These are phyloP conservation scores for Rhadinocentrus ornatus DNA, from an alignment of 2,797 vertebrate genomes.

Conservation along the genomic window DNA sequence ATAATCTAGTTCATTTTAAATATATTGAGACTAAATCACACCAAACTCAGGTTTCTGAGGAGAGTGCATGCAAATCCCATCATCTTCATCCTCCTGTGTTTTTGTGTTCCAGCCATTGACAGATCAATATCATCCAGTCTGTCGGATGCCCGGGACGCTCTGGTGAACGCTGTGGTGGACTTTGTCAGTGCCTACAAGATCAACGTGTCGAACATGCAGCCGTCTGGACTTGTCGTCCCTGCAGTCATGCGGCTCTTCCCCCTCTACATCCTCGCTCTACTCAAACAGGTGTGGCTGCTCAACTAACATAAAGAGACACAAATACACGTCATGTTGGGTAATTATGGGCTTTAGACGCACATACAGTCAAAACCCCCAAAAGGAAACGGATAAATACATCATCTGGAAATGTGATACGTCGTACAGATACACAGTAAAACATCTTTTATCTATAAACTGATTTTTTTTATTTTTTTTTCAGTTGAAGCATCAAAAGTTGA, in stretches of 20 bases:
- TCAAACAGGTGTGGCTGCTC: slow-evolving; percentile 89
- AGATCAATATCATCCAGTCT: slow-evolving; percentile 92
- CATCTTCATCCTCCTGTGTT: not conserved
- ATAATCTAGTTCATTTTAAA: not conserved
- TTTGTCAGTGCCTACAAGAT: slow-evolving; percentile 88
- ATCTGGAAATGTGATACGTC: not conserved
- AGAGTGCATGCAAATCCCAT: not conserved
- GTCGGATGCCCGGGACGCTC: slow-evolving; percentile 93
- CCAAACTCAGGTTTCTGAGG: not conserved
- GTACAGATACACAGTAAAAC: not conserved
- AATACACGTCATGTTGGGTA: not conserved
- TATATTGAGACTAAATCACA: not conserved
- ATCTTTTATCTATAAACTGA: not conserved
- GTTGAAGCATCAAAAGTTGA: no score
- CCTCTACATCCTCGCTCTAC: slow-evolving; percentile 92
- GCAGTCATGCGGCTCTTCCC: slow-evolving; percentile 91
- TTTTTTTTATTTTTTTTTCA: no score
- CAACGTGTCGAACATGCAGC: slow-evolving; percentile 89
- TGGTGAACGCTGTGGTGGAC: slow-evolving; percentile 94
- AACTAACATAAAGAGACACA: not conserved
- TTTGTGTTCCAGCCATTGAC: slow-evolving; percentile 86
- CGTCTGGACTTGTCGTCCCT: slow-evolving; percentile 87
- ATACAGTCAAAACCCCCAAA: not conserved
- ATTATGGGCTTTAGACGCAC: slow-evolving; percentile 1
- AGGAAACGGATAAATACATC: not conserved